Evolutionary conservation across 2,797 vertebrate genomes (phyloP), one percentile per base, ranked within the genome.

Genomic region (Eleutherodactylus coqui): DNA sequence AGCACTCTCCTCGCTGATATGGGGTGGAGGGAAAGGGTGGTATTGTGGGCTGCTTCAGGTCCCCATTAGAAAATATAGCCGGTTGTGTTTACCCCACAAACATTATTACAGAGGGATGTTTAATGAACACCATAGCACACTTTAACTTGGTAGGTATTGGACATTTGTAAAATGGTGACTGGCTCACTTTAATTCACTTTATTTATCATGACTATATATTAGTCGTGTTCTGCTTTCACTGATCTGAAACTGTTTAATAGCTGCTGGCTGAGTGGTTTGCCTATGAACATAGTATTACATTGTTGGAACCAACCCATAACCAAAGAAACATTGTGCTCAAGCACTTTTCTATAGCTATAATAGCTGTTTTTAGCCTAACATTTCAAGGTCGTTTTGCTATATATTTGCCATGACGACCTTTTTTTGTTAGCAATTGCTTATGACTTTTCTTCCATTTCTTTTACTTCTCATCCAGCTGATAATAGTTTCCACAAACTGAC

Each of bases 331-430:
- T 75, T 84, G 49, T 75, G 27, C 73, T 64, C 41, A 38, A 43
- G 77, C 55, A 45, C 53, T 80, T 80, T 79, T 53, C 53, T 79
- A 73, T 29, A 80, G 36, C 36, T 60, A 67, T 73, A 80, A 80
- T 84, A 84, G 51, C 64, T 73, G 73, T 62, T 84, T 55, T 84
- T 75, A 84, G 82, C 75, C 79, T 75, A 53, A 51, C 43, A 84
- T 79, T 81, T 81, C 86, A 87, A 87, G 86, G 82, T 70, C 86
- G 36, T 55, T 82, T 45, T 69, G 51, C 36, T 43, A 80, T 69
- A 75, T 87, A 75, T 87, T 75, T 84, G 45, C 76, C 60, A 85
- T 84, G 69, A 80, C 82, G 75, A 87, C 82, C n/a, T 81, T 76
- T 87, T 85, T 70, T 32, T 72, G 55, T 62, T 80, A 70, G 80